Evolutionary conservation across 2,797 vertebrate species (phyloP).

Genomic region (Hephaestus fuliginosus): DNA sequence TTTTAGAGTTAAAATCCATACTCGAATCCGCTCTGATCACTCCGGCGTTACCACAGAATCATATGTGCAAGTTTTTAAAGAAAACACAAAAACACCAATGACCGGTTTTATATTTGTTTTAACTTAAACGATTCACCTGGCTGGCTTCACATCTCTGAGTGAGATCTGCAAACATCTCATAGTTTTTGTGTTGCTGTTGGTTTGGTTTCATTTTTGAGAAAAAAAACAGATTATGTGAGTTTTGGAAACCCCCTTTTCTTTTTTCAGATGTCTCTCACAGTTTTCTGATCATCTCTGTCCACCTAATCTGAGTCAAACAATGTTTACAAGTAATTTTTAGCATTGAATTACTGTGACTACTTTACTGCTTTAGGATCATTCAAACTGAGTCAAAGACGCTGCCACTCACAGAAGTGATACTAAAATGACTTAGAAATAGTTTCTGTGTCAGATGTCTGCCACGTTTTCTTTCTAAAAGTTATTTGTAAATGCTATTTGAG

Average conservation of each 20-base stretch:
- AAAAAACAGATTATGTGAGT: slow-evolving; percentile 7
- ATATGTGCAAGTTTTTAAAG: not conserved
- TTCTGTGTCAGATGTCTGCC: not conserved
- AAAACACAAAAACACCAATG: not conserved
- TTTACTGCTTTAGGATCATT: slow-evolving; percentile 12
- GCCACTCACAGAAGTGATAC: slow-evolving; percentile 7
- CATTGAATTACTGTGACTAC: not conserved
- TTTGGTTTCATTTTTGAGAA: slow-evolving; percentile 15
- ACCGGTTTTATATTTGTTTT: not conserved
- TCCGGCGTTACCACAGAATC: slow-evolving; percentile 3
- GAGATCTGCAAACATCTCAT: slow-evolving; percentile 8
- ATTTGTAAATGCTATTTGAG: slow-evolving; percentile 36
- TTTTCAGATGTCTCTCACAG: slow-evolving; percentile 2
- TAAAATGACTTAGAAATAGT: not conserved
- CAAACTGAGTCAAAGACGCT: not conserved
- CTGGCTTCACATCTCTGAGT: not conserved
- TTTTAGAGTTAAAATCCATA: slow-evolving; percentile 21
- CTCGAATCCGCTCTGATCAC: slow-evolving; percentile 17
- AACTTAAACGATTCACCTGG: slow-evolving; percentile 8
- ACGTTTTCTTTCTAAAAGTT: slow-evolving; percentile 1
- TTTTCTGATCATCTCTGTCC: slow-evolving; percentile 19
- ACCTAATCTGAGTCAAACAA: slow-evolving; percentile 32
- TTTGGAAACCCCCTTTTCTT: slow-evolving; percentile 2
- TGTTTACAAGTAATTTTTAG: slow-evolving; percentile 40
- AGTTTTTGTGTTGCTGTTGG: not conserved